phyloP scores from a whole-genome alignment of 2,888 invertebrate genomes.

The Drosophila atripex region DNA sequence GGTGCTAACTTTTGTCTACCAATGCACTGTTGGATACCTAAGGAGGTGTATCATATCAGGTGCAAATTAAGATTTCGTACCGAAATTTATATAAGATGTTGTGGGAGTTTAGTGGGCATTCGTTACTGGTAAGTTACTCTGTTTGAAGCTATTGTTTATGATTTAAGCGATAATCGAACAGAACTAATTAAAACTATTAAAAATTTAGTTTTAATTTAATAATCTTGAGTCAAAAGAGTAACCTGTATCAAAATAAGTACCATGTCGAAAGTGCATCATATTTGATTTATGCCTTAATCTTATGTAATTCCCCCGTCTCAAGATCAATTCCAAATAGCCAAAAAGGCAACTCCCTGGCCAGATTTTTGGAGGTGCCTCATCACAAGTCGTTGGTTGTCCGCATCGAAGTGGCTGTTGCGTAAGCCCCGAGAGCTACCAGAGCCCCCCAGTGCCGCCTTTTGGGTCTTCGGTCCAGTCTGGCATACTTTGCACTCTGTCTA shows the following conservation, averaged over 20 bases:
- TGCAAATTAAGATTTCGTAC: too few species aligned
- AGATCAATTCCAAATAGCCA: conserved; percentile 33
- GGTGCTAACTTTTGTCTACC: conserved; percentile 1
- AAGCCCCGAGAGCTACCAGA: conserved; percentile 17
- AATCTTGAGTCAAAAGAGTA: too few species aligned
- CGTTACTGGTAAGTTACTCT: too few species aligned
- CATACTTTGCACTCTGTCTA: conserved; percentile 69
- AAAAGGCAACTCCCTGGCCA: conserved; percentile 16
- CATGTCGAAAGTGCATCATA: too few species aligned
- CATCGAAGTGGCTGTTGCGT: conserved; percentile 41
- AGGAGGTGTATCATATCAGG: background rate
- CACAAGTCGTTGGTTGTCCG: background rate
- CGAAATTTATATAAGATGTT: too few species aligned
- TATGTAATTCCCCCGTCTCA: conserved; percentile 19
- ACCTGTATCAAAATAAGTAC: too few species aligned
- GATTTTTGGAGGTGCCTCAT: conserved; percentile 1
- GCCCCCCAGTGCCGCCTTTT: conserved; percentile 24
- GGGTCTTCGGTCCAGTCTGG: conserved; percentile 36
- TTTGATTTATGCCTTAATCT: background rate
- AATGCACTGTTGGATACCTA: background rate
- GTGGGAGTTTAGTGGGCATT: too few species aligned
- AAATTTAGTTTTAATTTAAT: too few species aligned
- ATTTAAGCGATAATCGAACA: too few species aligned
- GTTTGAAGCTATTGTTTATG: too few species aligned
- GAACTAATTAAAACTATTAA: too few species aligned